Base-by-base conservation (phyloP, 2,888 invertebrate genomes). In the Molorchus minor region DNA sequence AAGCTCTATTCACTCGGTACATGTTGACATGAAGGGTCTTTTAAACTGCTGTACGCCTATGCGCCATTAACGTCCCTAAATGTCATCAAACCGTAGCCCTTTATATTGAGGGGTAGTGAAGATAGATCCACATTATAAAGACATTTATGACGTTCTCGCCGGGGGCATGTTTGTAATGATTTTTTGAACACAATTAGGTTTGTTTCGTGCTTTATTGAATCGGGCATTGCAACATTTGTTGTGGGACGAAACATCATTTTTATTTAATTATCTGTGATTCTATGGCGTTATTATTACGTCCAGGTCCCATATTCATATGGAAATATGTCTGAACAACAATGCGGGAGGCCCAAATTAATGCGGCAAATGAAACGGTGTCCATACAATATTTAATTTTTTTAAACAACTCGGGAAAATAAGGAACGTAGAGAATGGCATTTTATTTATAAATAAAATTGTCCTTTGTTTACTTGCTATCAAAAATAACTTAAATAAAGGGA, bases 151-250 rank as follows among this genome's bases (percentile, higher is more conserved):
- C 78, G 77, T 79, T 77, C 75, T 74, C 77, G 75, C 78, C 78
- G 78, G 75, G 69, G 75, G 79, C 79, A 76, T 72, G 67, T 67
- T 68, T 75, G 78, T 80, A 80, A 80, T 80, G 80, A 80, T 80
- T 80, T 80, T 80, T 80, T 78, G 77, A 79, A 79, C 78, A 76
- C 80, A 79, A 80, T 80, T 80, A 79, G 79, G 79, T 79, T 79
- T 79, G 79, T 79, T 79, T 77, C 76, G 75, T 75, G 73, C 69
- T 76, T 76, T 78, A 79, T 77, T 78, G 76, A 78, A 76, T 77
- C 73, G 70, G 77, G 78, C 77, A 75, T 75, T 72, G 72, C 66
- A 71, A 75, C 75, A 75, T 75, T 75, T 75, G 75, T 72, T 76
- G 72, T 72, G 75, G 73, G 73, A 65, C 67, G 70, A 67, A 67